A percentile compares a stretch with the other conserved stretches of the same genome.
phyloP scores from a whole-genome alignment of 2,888 invertebrate species.

The Catocala nupta region DNA sequence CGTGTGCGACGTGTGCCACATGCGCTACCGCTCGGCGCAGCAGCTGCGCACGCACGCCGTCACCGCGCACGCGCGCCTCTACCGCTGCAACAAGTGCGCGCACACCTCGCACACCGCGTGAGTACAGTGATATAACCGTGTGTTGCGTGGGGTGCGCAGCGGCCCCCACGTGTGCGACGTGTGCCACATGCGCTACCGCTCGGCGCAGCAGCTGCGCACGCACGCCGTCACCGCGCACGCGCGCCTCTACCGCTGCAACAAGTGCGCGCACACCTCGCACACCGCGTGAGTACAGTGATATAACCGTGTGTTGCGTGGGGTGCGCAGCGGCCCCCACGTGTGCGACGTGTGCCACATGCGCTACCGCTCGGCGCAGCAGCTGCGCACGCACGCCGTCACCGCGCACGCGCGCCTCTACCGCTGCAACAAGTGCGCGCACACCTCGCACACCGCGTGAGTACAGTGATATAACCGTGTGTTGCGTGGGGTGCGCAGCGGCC shows the following conservation, averaged over 20 bases:
- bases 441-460: conserved; percentile 73
- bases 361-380: conserved; percentile 58
- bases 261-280: conserved; percentile 64
- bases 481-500: conserved; percentile 64
- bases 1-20: conserved; percentile 66
- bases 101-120: conserved; percentile 71
- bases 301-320: conserved; percentile 3
- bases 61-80: conserved; percentile 66
- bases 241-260: conserved; percentile 63
- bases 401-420: conserved; percentile 66
- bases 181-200: conserved; percentile 68
- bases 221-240: conserved; percentile 65
- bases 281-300: too few relatives aligned
- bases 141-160: conserved; percentile 56
- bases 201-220: conserved; percentile 58
- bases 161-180: conserved; percentile 66
- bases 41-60: conserved; percentile 63
- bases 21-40: conserved; percentile 63
- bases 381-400: conserved; percentile 62
- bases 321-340: conserved; percentile 66
- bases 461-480: too few relatives aligned
- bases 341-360: conserved; percentile 71
- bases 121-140: too few relatives aligned
- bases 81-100: conserved; percentile 63
- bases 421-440: conserved; percentile 65